These are phyloP conservation scores for Heliopora coerulea DNA, from an alignment of 92 coral and sea anemone species.

Conservation along the genomic window DNA sequence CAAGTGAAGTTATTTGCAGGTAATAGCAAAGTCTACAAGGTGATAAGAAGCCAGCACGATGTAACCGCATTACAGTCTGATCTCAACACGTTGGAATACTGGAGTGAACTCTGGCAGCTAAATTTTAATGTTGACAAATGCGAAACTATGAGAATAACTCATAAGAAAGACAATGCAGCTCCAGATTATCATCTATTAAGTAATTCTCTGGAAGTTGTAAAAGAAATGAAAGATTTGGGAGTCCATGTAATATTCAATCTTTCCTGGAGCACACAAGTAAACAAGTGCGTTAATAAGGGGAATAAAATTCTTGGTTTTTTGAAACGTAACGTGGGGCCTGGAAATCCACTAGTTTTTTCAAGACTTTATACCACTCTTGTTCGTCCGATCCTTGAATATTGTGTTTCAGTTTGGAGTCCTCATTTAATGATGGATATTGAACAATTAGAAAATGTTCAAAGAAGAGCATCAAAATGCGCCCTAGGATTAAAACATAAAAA, in stretches of 20 bases:
- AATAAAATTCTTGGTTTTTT: slow-evolving; percentile 46
- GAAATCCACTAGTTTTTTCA: slow-evolving; percentile 48
- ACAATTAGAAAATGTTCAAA: slow-evolving; percentile 31
- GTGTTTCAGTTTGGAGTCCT: slow-evolving; percentile 51
- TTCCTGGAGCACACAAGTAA: background rate
- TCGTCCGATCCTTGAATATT: slow-evolving; percentile 61
- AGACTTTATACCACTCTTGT: slow-evolving; percentile 49
- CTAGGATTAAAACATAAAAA: background rate
- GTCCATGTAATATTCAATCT: too few relatives aligned
- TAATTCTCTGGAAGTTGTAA: too few relatives aligned
- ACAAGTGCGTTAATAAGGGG: slow-evolving; percentile 38
- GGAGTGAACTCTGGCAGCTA: slow-evolving; percentile 54
- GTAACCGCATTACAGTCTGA: slow-evolving; percentile 38
- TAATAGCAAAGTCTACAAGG: slow-evolving; percentile 39
- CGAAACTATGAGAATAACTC: slow-evolving; percentile 30
- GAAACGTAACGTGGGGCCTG: slow-evolving; percentile 38
- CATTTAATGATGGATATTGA: slow-evolving; percentile 25
- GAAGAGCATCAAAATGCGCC: slow-evolving; percentile 36
- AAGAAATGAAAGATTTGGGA: too few relatives aligned
- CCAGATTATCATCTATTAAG: too few relatives aligned
- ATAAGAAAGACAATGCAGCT: too few relatives aligned
- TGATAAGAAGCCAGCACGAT: too few relatives aligned
- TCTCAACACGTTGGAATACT: slow-evolving; percentile 40
- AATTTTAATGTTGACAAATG: slow-evolving; percentile 47
- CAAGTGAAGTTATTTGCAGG: slow-evolving; percentile 48